Percentiles rank a stretch among this genome's conserved stretches.
Conservation (phyloP, 2,113 vertebrate species). For the Heptranchias perlo region DNA sequence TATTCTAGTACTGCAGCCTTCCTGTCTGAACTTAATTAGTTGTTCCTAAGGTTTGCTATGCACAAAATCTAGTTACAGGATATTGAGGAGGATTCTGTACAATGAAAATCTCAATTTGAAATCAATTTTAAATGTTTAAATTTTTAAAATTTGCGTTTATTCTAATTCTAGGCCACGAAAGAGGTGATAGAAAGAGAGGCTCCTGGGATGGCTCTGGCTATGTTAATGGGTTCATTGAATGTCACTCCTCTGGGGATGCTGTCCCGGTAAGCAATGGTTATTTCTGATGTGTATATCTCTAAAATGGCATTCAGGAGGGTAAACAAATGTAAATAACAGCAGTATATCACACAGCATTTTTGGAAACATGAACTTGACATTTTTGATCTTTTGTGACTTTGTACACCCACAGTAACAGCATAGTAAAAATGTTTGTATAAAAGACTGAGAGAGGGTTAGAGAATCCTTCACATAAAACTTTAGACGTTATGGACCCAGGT, state of each 20-base stretch:
- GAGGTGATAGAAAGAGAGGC: constrained; percentile 98
- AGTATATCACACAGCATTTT: background rate
- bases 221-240: constrained; percentile 98
- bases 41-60: background rate
- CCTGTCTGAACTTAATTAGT: background rate
- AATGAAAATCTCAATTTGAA: background rate
- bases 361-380: background rate
- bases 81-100: background rate
- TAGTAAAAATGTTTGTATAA: background rate
- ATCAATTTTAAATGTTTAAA: background rate
- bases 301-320: constrained; percentile 21
- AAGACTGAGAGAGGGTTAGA: background rate
- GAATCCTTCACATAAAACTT: background rate
- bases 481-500: background rate
- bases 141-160: constrained; percentile 47
- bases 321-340: background rate
- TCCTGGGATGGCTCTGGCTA: constrained; percentile 94
- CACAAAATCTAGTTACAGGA: background rate
- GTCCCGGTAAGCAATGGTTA: constrained; percentile 76
- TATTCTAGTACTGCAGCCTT: background rate
- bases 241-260: constrained; percentile 98
- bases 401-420: background rate
- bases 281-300: constrained; percentile 44
- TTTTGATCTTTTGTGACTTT: background rate
- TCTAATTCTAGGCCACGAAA: constrained; percentile 84